phyloP scores from a whole-genome alignment of 2,113 vertebrate genomes.

The Phoenicopterus ruber region DNA sequence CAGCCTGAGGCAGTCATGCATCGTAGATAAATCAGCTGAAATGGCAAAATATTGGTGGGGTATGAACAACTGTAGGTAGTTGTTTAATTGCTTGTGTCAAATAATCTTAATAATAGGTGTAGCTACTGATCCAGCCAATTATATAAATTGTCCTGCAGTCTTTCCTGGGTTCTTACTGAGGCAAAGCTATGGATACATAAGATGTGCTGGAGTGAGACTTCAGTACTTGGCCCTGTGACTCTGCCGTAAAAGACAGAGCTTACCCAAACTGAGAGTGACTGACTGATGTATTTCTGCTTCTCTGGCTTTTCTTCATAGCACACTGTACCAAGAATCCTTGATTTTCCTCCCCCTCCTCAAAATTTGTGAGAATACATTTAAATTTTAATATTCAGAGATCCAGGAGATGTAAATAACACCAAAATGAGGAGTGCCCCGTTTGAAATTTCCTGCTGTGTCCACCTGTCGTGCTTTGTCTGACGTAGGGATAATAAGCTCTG shows the following conservation, averaged over 20 bases:
- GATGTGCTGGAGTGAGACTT: not conserved
- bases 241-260: not conserved
- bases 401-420: not conserved
- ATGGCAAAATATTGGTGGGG: not conserved
- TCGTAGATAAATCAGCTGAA: not conserved
- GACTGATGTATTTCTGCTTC: not conserved
- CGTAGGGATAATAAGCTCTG: not conserved
- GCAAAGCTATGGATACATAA: not conserved
- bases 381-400: not conserved
- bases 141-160: conserved; percentile 3
- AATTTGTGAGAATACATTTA: not conserved
- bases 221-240: not conserved
- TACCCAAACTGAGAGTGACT: not conserved
- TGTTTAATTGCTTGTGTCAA: conserved; percentile 16
- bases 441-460: not conserved
- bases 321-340: not conserved
- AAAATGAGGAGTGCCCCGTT: not conserved
- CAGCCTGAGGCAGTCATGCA: not conserved
- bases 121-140: conserved; percentile 13
- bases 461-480: conserved; percentile 2
- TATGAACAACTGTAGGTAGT: conserved; percentile 24
- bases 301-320: not conserved
- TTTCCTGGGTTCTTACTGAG: not conserved
- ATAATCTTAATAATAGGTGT: conserved; percentile 47
- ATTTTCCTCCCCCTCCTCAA: not conserved